phyloP scores from a whole-genome alignment of 2,888 invertebrate genomes.

The Stenodema calcarata region DNA sequence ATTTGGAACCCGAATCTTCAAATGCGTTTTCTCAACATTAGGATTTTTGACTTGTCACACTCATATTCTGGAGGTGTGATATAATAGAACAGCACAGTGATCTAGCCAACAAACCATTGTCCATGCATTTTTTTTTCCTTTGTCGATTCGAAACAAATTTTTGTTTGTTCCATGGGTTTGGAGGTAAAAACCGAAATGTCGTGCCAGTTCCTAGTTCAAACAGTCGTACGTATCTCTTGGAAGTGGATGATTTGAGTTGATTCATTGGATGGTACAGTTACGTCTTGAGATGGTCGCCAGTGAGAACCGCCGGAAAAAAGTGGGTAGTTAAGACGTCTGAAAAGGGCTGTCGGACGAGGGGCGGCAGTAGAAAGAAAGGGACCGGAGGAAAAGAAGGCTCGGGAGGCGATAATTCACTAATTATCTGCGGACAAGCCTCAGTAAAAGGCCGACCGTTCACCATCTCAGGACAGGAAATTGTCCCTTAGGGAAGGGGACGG shows the following conservation, averaged over 20 bases:
- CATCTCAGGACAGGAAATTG: conserved; percentile 9
- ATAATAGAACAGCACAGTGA: too few species aligned
- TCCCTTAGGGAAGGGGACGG: conserved; percentile 22
- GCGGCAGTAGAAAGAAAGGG: not conserved
- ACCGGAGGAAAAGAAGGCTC: not conserved
- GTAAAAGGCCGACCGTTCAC: not conserved
- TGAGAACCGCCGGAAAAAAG: not conserved
- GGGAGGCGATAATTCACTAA: conserved; percentile 42
- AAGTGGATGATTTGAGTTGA: not conserved
- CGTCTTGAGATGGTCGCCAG: not conserved
- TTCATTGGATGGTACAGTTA: conserved; percentile 16
- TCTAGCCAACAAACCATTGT: too few species aligned
- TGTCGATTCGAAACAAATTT: too few species aligned
- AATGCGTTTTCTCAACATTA: too few species aligned
- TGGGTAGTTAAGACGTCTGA: conserved; percentile 10
- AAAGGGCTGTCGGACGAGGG: not conserved
- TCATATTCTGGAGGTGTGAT: too few species aligned
- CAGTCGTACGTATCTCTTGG: not conserved
- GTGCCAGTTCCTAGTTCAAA: not conserved
- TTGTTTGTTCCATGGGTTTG: too few species aligned
- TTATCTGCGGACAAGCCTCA: conserved; percentile 20
- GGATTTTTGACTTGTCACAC: too few species aligned
- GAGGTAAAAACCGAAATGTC: too few species aligned
- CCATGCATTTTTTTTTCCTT: too few species aligned
- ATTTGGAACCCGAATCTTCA: too few species aligned